Percentiles rank a stretch among this genome's conserved stretches.
These are phyloP conservation scores for Schlechtendalia chinensis DNA, from an alignment of 1,140 invertebrate genomes.

Conservation along the genomic window DNA sequence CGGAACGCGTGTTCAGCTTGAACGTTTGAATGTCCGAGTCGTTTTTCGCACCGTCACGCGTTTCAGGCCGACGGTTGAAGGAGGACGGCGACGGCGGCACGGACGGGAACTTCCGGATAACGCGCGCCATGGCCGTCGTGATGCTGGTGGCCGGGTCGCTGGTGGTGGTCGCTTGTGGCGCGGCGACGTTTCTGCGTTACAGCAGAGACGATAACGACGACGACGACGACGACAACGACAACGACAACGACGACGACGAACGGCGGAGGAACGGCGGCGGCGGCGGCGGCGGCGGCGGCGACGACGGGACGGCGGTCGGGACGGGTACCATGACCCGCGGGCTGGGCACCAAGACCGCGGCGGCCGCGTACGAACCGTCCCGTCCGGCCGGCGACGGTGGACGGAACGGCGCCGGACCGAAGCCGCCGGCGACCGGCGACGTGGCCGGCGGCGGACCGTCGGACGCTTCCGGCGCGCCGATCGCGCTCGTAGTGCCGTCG, in stretches of 20 bases:
- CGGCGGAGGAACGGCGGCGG: no score
- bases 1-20: no score
- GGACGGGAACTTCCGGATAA: slow-evolving; percentile 24
- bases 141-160: slow-evolving; percentile 68
- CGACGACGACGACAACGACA: neutral
- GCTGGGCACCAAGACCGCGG: no score
- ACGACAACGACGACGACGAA: neutral
- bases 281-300: no score
- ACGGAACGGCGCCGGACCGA: neutral
- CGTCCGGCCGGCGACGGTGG: neutral
- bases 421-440: neutral
- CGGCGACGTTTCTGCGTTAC: slow-evolving; percentile 66
- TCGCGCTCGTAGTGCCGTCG: neutral
- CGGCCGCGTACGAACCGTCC: no score
- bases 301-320: no score
- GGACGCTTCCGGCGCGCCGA: neutral
- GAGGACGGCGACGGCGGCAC: neutral
- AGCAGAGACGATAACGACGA: slow-evolving; percentile 56
- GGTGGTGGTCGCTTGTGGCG: slow-evolving; percentile 66
- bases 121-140: slow-evolving; percentile 66
- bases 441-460: neutral
- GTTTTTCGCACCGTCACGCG: no score
- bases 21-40: no score
- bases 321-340: no score
- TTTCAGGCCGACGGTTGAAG: neutral